Evolutionary conservation across 2,113 vertebrate genomes (phyloP).

Genomic region (Arenaria interpres): DNA sequence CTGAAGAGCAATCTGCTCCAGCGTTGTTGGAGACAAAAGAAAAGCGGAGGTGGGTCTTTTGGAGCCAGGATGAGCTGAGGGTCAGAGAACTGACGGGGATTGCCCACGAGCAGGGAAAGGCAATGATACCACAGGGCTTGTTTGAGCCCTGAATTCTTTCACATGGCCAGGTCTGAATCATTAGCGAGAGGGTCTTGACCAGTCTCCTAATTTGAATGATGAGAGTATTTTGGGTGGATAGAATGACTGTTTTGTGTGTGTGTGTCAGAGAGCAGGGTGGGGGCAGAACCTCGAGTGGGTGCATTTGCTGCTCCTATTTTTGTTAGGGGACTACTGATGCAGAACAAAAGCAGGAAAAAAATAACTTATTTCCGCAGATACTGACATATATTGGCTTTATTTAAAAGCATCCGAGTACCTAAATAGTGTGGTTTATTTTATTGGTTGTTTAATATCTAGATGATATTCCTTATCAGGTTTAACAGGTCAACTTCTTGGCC

Average conservation of each 20-base stretch:
- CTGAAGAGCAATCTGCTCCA: neutral
- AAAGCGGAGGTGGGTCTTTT: neutral
- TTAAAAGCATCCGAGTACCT: neutral
- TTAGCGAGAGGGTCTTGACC: neutral
- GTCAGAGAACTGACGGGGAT: neutral
- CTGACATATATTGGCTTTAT: neutral
- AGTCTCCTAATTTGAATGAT: neutral
- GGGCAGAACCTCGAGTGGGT: neutral
- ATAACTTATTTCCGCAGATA: neutral
- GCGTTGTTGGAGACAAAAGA: neutral
- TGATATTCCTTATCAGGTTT: slow-evolving; percentile 9
- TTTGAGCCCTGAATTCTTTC: neutral
- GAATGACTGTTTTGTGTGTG: neutral
- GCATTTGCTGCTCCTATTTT: neutral
- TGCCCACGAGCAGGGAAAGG: neutral
- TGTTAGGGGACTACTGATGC: neutral
- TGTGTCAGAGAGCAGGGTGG: neutral
- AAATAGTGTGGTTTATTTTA: neutral
- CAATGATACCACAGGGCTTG: neutral
- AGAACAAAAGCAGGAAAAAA: neutral
- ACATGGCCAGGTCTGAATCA: neutral
- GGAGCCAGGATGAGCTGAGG: neutral
- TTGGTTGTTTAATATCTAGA: neutral
- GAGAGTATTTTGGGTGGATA: neutral
- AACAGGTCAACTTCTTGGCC: neutral